These are phyloP conservation scores for Podabrus alpinus DNA, from an alignment of 2,888 invertebrate species.

Conservation along the genomic window DNA sequence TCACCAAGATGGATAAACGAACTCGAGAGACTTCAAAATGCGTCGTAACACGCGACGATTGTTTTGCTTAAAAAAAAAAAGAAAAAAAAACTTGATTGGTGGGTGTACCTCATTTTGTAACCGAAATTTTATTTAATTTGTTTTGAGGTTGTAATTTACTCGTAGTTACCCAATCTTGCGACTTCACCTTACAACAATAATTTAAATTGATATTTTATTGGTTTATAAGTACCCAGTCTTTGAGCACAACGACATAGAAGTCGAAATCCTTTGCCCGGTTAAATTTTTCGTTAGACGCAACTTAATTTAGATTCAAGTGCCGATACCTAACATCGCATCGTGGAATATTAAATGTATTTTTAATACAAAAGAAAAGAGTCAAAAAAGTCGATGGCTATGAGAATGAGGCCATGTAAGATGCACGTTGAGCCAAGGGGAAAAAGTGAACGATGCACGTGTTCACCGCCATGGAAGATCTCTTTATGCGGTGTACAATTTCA, in stretches of 20 bases:
- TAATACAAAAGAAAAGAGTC: neutral
- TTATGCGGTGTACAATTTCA: constrained; percentile 22
- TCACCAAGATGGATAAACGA: too few species aligned
- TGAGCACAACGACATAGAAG: neutral
- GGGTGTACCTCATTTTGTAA: too few species aligned
- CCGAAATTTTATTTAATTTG: too few species aligned
- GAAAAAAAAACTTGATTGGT: too few species aligned
- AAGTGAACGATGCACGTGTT: constrained; percentile 22
- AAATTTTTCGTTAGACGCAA: neutral
- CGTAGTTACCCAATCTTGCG: too few species aligned
- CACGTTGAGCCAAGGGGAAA: neutral
- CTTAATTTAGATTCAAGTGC: neutral
- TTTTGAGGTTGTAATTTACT: too few species aligned
- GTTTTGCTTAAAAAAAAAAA: too few species aligned
- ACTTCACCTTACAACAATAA: too few species aligned
- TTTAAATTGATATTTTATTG: too few species aligned
- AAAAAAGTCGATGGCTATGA: constrained; percentile 12
- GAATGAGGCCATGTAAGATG: constrained; percentile 23
- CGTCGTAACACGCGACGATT: too few species aligned
- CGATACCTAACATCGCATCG: neutral
- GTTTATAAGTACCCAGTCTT: neutral
- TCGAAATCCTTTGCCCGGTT: too few species aligned
- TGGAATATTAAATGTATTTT: neutral
- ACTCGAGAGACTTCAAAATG: too few species aligned
- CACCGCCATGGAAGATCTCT: constrained; percentile 7